These are phyloP conservation scores for Amphiprion clarkii DNA, from an alignment of 2,797 vertebrate genomes.

Conservation along the genomic window DNA sequence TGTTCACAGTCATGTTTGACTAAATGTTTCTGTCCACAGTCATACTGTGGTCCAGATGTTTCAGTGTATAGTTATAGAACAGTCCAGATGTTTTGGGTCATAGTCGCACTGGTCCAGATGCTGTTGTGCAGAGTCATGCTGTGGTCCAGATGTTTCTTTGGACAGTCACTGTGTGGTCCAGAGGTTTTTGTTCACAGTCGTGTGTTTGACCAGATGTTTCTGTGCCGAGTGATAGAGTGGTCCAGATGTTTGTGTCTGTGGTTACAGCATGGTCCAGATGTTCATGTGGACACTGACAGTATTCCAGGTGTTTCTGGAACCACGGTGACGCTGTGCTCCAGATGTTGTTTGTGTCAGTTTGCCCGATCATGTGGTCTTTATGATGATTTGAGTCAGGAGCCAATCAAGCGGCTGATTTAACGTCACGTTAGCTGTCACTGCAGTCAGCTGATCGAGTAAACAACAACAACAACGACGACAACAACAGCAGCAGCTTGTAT, in stretches of 20 bases:
- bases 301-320: background rate
- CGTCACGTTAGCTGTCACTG: background rate
- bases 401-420: background rate
- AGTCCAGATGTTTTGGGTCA: background rate
- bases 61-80: background rate
- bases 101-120: too few species aligned
- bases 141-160: too few species aligned
- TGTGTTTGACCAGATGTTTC: background rate
- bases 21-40: background rate
- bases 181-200: too few species aligned
- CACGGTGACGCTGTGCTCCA: background rate
- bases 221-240: fast-evolving
- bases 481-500: constrained; percentile 3
- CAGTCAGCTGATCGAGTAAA: constrained; percentile 23
- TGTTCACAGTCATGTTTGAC: background rate
- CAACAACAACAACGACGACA: constrained; percentile 13
- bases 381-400: background rate
- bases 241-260: background rate
- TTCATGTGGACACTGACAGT: background rate
- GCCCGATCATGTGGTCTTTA: background rate
- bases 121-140: too few species aligned
- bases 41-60: constrained; percentile 1
- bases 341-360: background rate
- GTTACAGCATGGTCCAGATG: background rate
- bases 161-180: too few species aligned